phyloP scores from a whole-genome alignment of 2,888 invertebrate genomes.

The Drosophila stalkeri region DNA sequence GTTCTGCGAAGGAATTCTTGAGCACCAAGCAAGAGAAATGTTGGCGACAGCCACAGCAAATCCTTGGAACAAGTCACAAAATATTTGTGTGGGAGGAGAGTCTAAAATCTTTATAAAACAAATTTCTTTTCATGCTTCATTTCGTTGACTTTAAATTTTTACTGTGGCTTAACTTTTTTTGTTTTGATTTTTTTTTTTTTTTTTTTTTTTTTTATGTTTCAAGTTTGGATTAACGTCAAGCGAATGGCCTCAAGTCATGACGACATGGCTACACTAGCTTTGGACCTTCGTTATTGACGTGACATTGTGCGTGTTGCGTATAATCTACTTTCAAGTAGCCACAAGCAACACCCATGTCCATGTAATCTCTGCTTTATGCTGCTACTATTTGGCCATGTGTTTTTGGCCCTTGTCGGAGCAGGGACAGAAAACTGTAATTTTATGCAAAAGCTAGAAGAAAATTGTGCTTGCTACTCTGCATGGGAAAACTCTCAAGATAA shows the following conservation, averaged over 20 bases:
- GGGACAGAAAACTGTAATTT: slow-evolving; percentile 70
- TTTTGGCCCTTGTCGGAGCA: slow-evolving; percentile 33
- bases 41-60: slow-evolving; percentile 3
- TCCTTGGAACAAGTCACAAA: slow-evolving; percentile 36
- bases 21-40: too few relatives aligned
- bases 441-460: slow-evolving; percentile 71
- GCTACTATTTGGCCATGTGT: slow-evolving; percentile 34
- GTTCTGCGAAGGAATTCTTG: slow-evolving; percentile 11
- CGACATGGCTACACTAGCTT: slow-evolving; percentile 6
- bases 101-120: slow-evolving; percentile 69
- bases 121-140: slow-evolving; percentile 63
- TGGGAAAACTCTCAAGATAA: slow-evolving; percentile 61
- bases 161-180: slow-evolving; percentile 74
- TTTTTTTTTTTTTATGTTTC: too few relatives aligned
- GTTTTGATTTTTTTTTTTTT: too few relatives aligned
- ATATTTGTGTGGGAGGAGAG: slow-evolving; percentile 41
- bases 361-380: slow-evolving; percentile 50
- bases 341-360: slow-evolving; percentile 76
- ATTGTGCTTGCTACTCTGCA: slow-evolving; percentile 46
- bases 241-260: not conserved
- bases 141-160: slow-evolving; percentile 65
- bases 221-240: slow-evolving; percentile 63
- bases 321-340: slow-evolving; percentile 77
- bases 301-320: slow-evolving; percentile 62
- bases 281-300: slow-evolving; percentile 52